Base-by-base conservation (phyloP, 2,113 vertebrate species). In the Tricholaema leucomelas region DNA sequence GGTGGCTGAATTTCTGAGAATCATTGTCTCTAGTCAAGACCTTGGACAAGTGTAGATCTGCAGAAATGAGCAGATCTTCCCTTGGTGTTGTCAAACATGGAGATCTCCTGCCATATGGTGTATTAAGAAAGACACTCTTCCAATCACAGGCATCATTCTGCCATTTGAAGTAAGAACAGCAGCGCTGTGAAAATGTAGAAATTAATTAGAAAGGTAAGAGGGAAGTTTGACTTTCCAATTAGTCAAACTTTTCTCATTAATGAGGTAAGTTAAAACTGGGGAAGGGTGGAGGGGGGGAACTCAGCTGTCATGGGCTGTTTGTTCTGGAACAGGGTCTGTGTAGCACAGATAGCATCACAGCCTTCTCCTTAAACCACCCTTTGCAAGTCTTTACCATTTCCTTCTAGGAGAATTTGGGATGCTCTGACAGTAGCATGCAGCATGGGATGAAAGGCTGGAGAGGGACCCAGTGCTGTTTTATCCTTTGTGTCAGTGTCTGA, bases 161-260 rank as follows among this genome's bases (percentile, higher is more conserved):
- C 30, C 30, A 16, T 76, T 89, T 88, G 56, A 42, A 81, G 36
- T 85, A 71, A 81, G 84, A 70, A 40, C 40, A 90, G 89, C 93
- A 91, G 50, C 36, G 6, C 33, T 79, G 25, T 90, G 66, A 55
- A 90, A 91, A 74, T 56, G 21, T 66, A 66, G n/a, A 67, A 61
- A 75, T 89, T 92, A n/a, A 38, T 93, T 92, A 92, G 73, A 92
- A 90, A 78, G 14, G 15, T 56, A 64, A 59, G n/a, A 54, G 42
- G 12, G 15, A 87, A 65, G 63, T 67, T 55, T 87, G 88, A 61
- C 85, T 92, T 81, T 42, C 31, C 40, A 92, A 21, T 92, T 95
- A 91, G n/a, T 58, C 20, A 16, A 70, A 64, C 27, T 92, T 81
- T 92, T 87, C 48, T 79, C 56, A 12, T 91, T 89, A 89, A 91